Evolutionary conservation across 2,797 vertebrate genomes (phyloP), one percentile per base, ranked within the genome.

Genomic region (Hipposideros larvatus): DNA sequence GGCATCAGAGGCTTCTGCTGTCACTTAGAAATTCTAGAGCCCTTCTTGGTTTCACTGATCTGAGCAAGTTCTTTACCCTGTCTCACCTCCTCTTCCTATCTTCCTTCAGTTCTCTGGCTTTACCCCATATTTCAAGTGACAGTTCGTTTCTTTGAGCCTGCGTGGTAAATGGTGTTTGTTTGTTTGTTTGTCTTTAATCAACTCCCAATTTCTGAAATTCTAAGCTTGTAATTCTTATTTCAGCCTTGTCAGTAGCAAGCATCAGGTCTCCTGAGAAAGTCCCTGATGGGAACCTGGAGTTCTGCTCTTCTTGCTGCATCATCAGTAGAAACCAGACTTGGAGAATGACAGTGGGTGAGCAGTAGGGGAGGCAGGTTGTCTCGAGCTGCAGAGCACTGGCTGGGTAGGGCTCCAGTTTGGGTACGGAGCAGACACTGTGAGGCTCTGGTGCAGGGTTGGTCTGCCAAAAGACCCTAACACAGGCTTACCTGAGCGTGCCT

Each of bases 111-210:
- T 94, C 83, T 80, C 48, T 89, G 41, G 48, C 92, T 78, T 96
- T 55, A 55, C 14, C 68, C 34, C 41, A 2, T 55, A 14, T 82
- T 90, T 85, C 70, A 41, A 77, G 26, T 53, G 82, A 84, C 26
- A 55, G 34, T 68, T 59, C 89, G 16, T 80, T 77, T 87, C 88
- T 83, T 84, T 95, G 84, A 65, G 48, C 82, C 21, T 43, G 26
- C 51, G 3, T 66, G 16, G 48, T 79, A 37, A 48, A 31, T 80
- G 46, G 61, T 74, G 9, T 89, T 65, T 77, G n/a, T 83, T 59
- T 84, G 61, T 66, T 94, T 92, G 53, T 77, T 65, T 65, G 53
- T 77, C 94, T 92, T 79, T 41, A 86, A 80, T 37, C 77, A 93
- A 5, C 43, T 88, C 31, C 31, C 70, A 61, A 87, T 57, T 89